Base-by-base conservation (phyloP, 2,113 vertebrate species). In the Parotia lawesii region DNA sequence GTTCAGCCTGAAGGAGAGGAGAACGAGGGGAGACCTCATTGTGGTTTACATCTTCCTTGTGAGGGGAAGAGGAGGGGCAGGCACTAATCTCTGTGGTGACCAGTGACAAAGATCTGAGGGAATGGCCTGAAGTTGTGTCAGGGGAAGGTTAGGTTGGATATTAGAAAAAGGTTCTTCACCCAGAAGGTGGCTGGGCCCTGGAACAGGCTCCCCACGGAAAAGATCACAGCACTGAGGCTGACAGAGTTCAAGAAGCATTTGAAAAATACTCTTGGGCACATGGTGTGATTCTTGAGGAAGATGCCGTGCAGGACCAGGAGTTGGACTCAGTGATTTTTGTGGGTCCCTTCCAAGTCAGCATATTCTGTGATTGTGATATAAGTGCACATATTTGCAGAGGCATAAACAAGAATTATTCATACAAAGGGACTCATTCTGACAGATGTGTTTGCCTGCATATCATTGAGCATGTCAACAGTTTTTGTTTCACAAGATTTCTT, bases 271-370 rank as follows among this genome's bases (percentile, higher is more conserved):
- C 0, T 66, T 27, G 1, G 35, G 4, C 11, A 35, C 4, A 5
- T 2, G 6, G 24, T 20, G 35, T 35, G 5, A 20, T 13, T 29
- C 35, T 50, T 66, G 4, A 2, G 25, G 42, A 42, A 17, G 61
- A 3, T 31, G 16, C 25, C 50, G 23, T n/a, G 9, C 31, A 57
- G 25, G 8, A 29, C 21, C 20, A 31, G 35, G 25, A 57, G 20
- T 0, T 25, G 35, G 29, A 35, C 16, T 35, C 0, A 0, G 5
- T 47, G 9, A 35, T 21, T 25, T 7, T 50, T 20, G 3, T 25
- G 31, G 24, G 35, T 58, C 24, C 9, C 51, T 66, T 50, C 31
- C 53, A 58, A 21, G 3, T 14, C 71, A 50, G 25, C 28, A 23
- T n/a, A 56, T 23, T 28, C 48, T 45, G 38, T 28, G 40, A 54